Base-by-base conservation (phyloP, 2,797 vertebrate genomes). In the Mormyrops boulengeri region DNA sequence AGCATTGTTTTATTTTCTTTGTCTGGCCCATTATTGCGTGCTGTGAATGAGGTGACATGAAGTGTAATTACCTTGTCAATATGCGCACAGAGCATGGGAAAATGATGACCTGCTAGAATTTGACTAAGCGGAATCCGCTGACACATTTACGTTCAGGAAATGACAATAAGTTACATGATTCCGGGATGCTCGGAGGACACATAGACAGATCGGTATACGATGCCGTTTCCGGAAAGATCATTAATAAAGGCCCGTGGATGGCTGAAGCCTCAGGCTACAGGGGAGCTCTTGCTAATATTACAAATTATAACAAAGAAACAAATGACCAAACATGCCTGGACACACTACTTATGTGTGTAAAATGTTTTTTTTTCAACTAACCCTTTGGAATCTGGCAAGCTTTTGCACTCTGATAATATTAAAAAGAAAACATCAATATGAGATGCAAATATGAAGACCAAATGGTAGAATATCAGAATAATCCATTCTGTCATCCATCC, bases 31-130 rank as follows among this genome's bases (percentile, higher is more conserved):
- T 84, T 84, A 84, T 84, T 84, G 77, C 41, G 14, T 84, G 80
- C 38, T 22, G 41, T 84, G 80, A 84, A 44, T 44, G 38, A 84
- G 44, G 80, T 84, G 44, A 47, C 80, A 84, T 47, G 80, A 50
- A 50, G 44, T 50, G 80, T 84, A 22, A 84, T 84, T 84, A 49
- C 80, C 80, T 77, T 77, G 80, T 84, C 80, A 84, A 47, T 84
- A 50, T 84, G 34, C 80, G 19, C 80, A 9, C 41, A 84, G 47
- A 84, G 47, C 41, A 84, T 47, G 47, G 47, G 80, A 26, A 84
- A 49, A 22, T 50, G 38, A 84, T 47, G 80, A 49, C 80, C 44
- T 47, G n/a, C 26, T 50, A 47, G 8, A 22, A 11, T 84, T 77
- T 77, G 69, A 77, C 80, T 84, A 47, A 47, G 80, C 17, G 3